These are phyloP conservation scores for Sesia bembeciformis DNA, from an alignment of 2,888 invertebrate species.

Conservation along the genomic window DNA sequence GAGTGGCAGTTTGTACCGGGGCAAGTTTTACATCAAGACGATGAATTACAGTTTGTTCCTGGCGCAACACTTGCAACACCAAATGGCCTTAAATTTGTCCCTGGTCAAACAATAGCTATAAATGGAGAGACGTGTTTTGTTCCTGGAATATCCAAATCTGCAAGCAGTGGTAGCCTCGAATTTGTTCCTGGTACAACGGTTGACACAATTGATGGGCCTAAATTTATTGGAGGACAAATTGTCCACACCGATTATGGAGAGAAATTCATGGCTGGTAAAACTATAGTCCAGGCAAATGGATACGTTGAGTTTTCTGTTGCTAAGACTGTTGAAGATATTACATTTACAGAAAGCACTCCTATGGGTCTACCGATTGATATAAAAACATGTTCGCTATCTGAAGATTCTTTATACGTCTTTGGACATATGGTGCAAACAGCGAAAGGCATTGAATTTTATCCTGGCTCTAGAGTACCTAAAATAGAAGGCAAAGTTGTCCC, in stretches of 20 bases:
- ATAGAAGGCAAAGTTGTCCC: conserved; percentile 76
- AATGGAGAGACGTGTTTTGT: conserved; percentile 73
- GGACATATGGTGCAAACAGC: conserved; percentile 80
- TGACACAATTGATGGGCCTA: conserved; percentile 76
- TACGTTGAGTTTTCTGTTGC: conserved; percentile 75
- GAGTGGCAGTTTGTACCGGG: conserved; percentile 80
- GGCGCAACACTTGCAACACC: conserved; percentile 77
- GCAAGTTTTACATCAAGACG: conserved; percentile 73
- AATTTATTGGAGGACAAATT: conserved; percentile 79
- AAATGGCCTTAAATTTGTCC: conserved; percentile 77
- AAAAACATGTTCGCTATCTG: conserved; percentile 65
- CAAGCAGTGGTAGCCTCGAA: conserved; percentile 46
- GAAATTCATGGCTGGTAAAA: conserved; percentile 77
- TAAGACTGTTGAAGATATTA: conserved; percentile 71
- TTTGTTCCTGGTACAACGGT: conserved; percentile 78
- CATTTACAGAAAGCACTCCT: conserved; percentile 68
- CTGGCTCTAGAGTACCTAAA: conserved; percentile 67
- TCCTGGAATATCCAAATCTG: conserved; percentile 72
- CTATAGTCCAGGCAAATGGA: conserved; percentile 62
- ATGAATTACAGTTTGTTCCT: conserved; percentile 74
- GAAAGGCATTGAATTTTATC: conserved; percentile 79
- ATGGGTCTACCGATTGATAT: conserved; percentile 75
- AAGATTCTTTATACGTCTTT: conserved; percentile 72
- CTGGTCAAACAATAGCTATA: conserved; percentile 75
- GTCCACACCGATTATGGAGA: conserved; percentile 74